Base-by-base conservation (phyloP, 2,888 invertebrate species). In the Sminthurides aquaticus region DNA sequence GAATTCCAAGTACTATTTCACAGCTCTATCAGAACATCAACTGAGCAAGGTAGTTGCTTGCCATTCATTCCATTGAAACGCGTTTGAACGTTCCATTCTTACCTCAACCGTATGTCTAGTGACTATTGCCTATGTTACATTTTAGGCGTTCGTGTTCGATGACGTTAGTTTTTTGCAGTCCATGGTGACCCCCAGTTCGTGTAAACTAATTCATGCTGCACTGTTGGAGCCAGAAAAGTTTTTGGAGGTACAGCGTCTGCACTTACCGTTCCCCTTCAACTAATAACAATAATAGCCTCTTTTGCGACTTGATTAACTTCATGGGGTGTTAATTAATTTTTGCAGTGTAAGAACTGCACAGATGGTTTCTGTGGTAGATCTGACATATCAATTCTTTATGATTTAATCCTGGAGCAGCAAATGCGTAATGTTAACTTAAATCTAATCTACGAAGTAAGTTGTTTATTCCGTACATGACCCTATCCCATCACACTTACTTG, bases 381-480 rank as follows among this genome's bases (percentile, higher is more conserved):
- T 1, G 74, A 74, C 55, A 64, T 66, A 11, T 64, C 62, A 3
- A 72, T 74, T 8, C 65, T 74, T 1, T 70, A 70, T 27, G 71
- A 71, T 25, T 52, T 74, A 2, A 24, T 69, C 22, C 28, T 62
- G 15, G 71, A 72, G 28, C 68, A 69, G 28, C 65, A 67, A 1
- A 61, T 64, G 18, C 69, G 67, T 29, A 69, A 67, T 65, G 61
- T 74, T 1, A 69, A 74, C 55, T 55, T 72, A 5, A 74, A 74
- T 65, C 49, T 63, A 8, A 62, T 73, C 25, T 72, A 64, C 52
- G 61, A 67, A 52, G 70, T 69, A 71, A 66, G 62, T 20, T 11
- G 8, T 8, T 43, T 11, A 8, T 43, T 43, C n/a, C n/a, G n/a
- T n/a, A n/a, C n/a, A n/a, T n/a, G n/a, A n/a, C n/a, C n/a, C n/a